Conservation (phyloP, 2,797 vertebrate genomes). For the Florisuga fusca region DNA sequence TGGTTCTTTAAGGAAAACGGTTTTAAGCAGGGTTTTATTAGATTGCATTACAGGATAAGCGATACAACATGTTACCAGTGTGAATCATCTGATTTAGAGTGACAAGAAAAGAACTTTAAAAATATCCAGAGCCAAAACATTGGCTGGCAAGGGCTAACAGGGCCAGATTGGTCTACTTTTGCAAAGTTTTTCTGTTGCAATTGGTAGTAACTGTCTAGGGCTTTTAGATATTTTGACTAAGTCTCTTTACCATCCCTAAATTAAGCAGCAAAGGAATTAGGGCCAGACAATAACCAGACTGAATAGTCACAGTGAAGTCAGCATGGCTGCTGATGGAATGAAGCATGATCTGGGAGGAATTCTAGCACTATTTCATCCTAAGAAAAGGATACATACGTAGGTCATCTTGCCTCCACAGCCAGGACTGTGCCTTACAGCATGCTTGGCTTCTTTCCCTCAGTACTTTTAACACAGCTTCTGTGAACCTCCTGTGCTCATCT, state of each 20-base stretch:
- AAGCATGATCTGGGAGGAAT: neutral
- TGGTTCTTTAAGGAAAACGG: conserved; percentile 74
- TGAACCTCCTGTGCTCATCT: neutral
- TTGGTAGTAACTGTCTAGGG: conserved; percentile 60
- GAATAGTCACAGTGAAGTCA: neutral
- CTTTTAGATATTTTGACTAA: conserved; percentile 67
- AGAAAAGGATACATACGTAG: neutral
- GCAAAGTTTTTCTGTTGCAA: conserved; percentile 63
- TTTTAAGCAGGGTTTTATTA: conserved; percentile 73
- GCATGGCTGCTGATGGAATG: neutral
- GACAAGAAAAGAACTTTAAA: conserved; percentile 69
- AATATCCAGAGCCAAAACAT: conserved; percentile 68
- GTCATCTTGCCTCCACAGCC: neutral
- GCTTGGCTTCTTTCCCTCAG: neutral
- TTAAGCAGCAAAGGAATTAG: conserved; percentile 14
- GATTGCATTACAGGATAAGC: conserved; percentile 72
- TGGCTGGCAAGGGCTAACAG: conserved; percentile 47
- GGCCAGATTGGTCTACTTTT: conserved; percentile 69
- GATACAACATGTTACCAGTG: conserved; percentile 76
- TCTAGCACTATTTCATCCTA: neutral
- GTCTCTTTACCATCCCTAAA: neutral
- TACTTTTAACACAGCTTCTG: neutral
- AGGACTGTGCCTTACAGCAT: neutral
- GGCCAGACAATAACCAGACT: neutral
- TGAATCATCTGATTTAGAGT: conserved; percentile 75